Evolutionary conservation across 1,140 invertebrate genomes (phyloP).

Genomic region (Drosophila suzukii): DNA sequence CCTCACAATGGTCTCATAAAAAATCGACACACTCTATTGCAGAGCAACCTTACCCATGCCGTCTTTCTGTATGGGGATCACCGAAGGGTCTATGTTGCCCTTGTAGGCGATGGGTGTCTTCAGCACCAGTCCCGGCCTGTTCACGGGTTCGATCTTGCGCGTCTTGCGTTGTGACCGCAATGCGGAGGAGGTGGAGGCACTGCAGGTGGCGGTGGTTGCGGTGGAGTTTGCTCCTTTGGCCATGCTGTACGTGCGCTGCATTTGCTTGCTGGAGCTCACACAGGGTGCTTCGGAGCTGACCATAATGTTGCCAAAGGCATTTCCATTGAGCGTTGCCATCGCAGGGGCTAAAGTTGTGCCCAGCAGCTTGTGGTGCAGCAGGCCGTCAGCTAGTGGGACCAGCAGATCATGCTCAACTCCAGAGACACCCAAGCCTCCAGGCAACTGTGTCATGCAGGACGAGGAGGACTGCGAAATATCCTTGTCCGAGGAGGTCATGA

Average conservation of each 20-base stretch:
- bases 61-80: slow-evolving; percentile 92
- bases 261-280: slow-evolving; percentile 27
- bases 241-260: slow-evolving; percentile 78
- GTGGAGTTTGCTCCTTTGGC: slow-evolving; percentile 18
- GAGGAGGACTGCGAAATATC: slow-evolving; percentile 76
- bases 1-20: not conserved
- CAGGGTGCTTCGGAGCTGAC: slow-evolving; percentile 28
- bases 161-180: slow-evolving; percentile 80
- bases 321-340: slow-evolving; percentile 48
- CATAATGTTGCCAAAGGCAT: slow-evolving; percentile 85
- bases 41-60: slow-evolving; percentile 89
- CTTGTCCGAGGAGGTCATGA: slow-evolving; percentile 78
- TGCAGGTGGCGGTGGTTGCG: slow-evolving; percentile 19
- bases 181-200: slow-evolving; percentile 26
- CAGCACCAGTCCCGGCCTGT: slow-evolving; percentile 90
- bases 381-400: slow-evolving; percentile 65
- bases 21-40: slow-evolving; percentile 33
- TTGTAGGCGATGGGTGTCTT: slow-evolving; percentile 93
- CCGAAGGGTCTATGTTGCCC: slow-evolving; percentile 90
- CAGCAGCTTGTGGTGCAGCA: slow-evolving; percentile 72
- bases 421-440: slow-evolving; percentile 26
- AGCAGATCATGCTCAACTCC: slow-evolving; percentile 66
- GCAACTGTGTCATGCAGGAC: slow-evolving; percentile 65
- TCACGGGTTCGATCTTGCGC: slow-evolving; percentile 90
- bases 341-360: slow-evolving; percentile 57